Base-by-base conservation (phyloP, 1,140 invertebrate genomes). In the Daktulosphaira vitifoliae region DNA sequence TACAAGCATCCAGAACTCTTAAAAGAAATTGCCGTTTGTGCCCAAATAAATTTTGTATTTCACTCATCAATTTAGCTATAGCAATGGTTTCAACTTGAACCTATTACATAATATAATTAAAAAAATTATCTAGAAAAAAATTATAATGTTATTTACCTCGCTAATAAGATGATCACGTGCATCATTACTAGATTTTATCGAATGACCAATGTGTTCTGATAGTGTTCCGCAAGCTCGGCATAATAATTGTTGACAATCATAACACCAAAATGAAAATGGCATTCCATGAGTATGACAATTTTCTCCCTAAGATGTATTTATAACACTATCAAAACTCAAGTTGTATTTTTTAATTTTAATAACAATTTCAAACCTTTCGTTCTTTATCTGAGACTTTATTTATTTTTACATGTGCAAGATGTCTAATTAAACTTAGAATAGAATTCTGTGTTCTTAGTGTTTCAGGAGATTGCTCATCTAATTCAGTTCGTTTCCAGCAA, bases 241-340 rank as follows among this genome's bases (percentile, higher is more conserved):
- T 15, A 87, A 75, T 22, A 80, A 74, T 20, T 75, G 75, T 50
- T 79, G 79, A 71, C 86, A 89, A n/a, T 78, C 81, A 62, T 80
- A 79, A 72, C 86, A 88, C 85, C 85, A 88, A 16, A 84, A 74
- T 26, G 83, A 81, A 66, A 82, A 73, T 20, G 86, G 85, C 82
- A 86, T 85, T 46, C 81, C 82, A 73, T 87, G 86, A 52, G 81
- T 81, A 70, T 82, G 80, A 73, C 86, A 87, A 71, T 83, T 84
- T 71, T 85, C 84, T 56, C 68, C 67, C 67, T 68, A 52, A 49
- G 68, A 66, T 50, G 7, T 49, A 20, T 62, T 42, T 67, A 18
- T 16, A 25, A 56, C 9, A 49, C n/a, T 48, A 16, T 22, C n/a
- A 18, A n/a, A n/a, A n/a, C n/a, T n/a, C n/a, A n/a, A n/a, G n/a